Percentiles rank a stretch among this genome's conserved stretches.
phyloP scores from a whole-genome alignment of 2,113 vertebrate genomes.

The Gymnobelideus leadbeateri region DNA sequence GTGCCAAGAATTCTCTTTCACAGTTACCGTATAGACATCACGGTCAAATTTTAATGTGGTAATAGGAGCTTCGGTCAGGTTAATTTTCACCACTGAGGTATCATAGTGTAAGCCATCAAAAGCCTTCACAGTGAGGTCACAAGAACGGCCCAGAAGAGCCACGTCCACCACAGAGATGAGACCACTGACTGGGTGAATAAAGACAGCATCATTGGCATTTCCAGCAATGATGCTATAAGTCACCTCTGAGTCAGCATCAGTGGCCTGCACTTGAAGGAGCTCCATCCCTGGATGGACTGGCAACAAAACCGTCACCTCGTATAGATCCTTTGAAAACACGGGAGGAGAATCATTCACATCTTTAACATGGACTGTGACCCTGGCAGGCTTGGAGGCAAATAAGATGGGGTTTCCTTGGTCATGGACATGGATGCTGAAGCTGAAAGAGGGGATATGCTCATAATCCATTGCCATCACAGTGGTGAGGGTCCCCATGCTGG shows the following conservation, averaged over 20 bases:
- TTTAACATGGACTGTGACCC: slow-evolving; percentile 88
- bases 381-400: slow-evolving; percentile 89
- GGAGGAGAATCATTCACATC: slow-evolving; percentile 95
- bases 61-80: slow-evolving; percentile 83
- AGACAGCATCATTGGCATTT: slow-evolving; percentile 87
- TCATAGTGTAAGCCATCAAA: slow-evolving; percentile 92
- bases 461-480: slow-evolving; percentile 90
- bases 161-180: slow-evolving; percentile 87
- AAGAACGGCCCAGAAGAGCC: slow-evolving; percentile 81
- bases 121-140: slow-evolving; percentile 88
- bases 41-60: slow-evolving; percentile 89
- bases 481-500: slow-evolving; percentile 92
- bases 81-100: slow-evolving; percentile 87
- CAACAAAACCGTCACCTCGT: slow-evolving; percentile 85
- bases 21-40: slow-evolving; percentile 82
- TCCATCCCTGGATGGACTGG: slow-evolving; percentile 90
- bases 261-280: slow-evolving; percentile 87
- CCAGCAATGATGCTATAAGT: slow-evolving; percentile 90
- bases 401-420: slow-evolving; percentile 91
- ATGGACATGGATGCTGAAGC: slow-evolving; percentile 89
- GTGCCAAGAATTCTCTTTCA: slow-evolving; percentile 88
- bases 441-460: slow-evolving; percentile 88
- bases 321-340: slow-evolving; percentile 86
- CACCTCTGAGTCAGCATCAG: slow-evolving; percentile 92
- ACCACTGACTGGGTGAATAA: slow-evolving; percentile 88